These are phyloP conservation scores for Luffia ferchaultella DNA, from an alignment of 2,888 invertebrate genomes.

Conservation along the genomic window DNA sequence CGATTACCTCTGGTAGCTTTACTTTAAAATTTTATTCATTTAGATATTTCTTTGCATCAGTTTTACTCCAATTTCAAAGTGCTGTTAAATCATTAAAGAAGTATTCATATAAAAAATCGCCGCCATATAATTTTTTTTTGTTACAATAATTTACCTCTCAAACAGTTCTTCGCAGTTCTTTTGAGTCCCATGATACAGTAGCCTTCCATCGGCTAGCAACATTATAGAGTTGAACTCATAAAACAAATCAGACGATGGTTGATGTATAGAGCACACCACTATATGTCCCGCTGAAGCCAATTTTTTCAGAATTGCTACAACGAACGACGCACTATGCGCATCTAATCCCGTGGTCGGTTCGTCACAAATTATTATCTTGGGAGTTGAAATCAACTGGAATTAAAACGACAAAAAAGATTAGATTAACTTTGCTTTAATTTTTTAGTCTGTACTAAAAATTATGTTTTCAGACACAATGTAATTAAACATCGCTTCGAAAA, in stretches of 20 bases:
- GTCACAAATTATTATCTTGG: conserved; percentile 88
- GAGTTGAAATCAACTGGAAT: conserved; percentile 80
- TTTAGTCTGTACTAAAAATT: no score
- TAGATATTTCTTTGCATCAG: no score
- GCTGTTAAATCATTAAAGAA: no score
- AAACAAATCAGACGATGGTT: conserved; percentile 86
- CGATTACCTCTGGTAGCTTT: no score
- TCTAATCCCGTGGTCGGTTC: conserved; percentile 94
- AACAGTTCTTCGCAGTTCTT: conserved; percentile 71
- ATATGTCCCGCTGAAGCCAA: conserved; percentile 71
- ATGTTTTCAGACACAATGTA: no score
- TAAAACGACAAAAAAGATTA: no score
- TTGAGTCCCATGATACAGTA: conserved; percentile 80
- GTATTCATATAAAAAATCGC: no score
- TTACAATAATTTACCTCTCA: conserved; percentile 61
- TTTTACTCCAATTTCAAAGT: no score
- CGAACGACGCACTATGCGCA: conserved; percentile 83
- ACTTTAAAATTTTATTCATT: no score
- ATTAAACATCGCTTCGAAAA: no score
- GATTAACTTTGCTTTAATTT: no score
- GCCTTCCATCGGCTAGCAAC: conserved; percentile 78
- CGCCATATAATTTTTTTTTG: no score
- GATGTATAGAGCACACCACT: conserved; percentile 88
- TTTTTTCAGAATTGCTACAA: conserved; percentile 73
- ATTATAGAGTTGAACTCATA: conserved; percentile 80